These are phyloP conservation scores for Nymphalis polychloros DNA, from an alignment of 2,888 invertebrate species.

Conservation along the genomic window DNA sequence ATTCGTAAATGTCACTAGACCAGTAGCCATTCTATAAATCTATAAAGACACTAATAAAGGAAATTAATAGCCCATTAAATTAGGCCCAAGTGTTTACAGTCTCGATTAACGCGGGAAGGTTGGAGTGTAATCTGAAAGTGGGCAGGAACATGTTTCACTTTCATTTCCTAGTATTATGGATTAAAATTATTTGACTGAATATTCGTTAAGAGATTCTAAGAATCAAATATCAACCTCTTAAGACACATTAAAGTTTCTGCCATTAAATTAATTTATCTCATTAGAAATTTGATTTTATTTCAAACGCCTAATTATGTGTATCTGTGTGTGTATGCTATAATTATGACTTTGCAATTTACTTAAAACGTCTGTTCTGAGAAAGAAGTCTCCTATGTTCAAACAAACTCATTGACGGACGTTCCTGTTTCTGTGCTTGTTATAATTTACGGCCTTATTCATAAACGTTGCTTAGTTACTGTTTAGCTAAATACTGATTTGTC, in stretches of 20 bases:
- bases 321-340: too few species aligned
- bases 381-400: not conserved
- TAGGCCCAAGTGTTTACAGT: slow-evolving; percentile 15
- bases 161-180: slow-evolving; percentile 1
- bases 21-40: slow-evolving; percentile 26
- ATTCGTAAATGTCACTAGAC: slow-evolving; percentile 10
- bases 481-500: too few species aligned
- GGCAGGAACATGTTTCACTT: not conserved
- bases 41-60: slow-evolving; percentile 13
- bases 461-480: too few species aligned
- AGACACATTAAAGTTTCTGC: not conserved
- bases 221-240: not conserved
- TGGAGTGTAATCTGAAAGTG: slow-evolving; percentile 2
- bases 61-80: slow-evolving; percentile 29
- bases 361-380: too few species aligned
- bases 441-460: too few species aligned
- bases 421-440: too few species aligned
- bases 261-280: not conserved
- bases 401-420: too few species aligned
- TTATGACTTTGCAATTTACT: too few species aligned
- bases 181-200: not conserved
- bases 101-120: slow-evolving; percentile 6
- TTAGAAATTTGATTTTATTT: not conserved
- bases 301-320: not conserved
- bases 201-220: not conserved